Evolutionary conservation across 2,797 vertebrate species (phyloP).

Genomic region (Lutjanus argentimaculatus): DNA sequence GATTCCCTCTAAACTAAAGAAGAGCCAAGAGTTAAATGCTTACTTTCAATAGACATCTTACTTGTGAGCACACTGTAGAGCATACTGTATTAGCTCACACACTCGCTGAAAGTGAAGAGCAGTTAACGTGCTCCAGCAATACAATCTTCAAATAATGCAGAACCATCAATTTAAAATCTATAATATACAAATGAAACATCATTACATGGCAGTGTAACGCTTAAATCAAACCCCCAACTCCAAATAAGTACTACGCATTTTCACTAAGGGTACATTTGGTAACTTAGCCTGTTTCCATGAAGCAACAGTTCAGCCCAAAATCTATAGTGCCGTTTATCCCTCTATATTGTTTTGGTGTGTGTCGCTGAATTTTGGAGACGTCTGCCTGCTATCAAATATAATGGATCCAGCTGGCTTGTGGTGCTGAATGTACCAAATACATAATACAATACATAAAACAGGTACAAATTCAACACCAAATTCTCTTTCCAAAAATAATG

Average conservation of each 20-base stretch:
- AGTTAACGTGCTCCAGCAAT: constrained; percentile 1
- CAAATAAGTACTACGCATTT: constrained; percentile 42
- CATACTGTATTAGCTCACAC: not conserved
- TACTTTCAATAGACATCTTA: constrained; percentile 20
- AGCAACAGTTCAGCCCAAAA: too few species aligned
- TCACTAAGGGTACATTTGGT: constrained; percentile 25
- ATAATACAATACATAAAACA: too few species aligned
- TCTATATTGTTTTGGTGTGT: too few species aligned
- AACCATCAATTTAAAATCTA: constrained; percentile 52
- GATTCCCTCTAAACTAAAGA: not conserved
- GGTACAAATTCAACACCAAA: too few species aligned
- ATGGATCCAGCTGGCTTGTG: too few species aligned
- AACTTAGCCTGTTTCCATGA: not conserved
- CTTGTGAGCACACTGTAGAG: not conserved
- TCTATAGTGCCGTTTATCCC: too few species aligned
- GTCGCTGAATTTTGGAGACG: too few species aligned
- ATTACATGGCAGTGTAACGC: constrained; percentile 81
- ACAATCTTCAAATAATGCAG: constrained; percentile 45
- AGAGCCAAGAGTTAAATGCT: constrained; percentile 30
- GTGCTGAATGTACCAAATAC: too few species aligned
- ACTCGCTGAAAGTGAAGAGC: constrained; percentile 11
- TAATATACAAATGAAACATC: constrained; percentile 55
- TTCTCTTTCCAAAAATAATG: too few species aligned
- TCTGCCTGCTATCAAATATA: too few species aligned
- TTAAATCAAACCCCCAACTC: constrained; percentile 53